phyloP scores from a whole-genome alignment of 2,113 vertebrate species.

The Panurus biarmicus region DNA sequence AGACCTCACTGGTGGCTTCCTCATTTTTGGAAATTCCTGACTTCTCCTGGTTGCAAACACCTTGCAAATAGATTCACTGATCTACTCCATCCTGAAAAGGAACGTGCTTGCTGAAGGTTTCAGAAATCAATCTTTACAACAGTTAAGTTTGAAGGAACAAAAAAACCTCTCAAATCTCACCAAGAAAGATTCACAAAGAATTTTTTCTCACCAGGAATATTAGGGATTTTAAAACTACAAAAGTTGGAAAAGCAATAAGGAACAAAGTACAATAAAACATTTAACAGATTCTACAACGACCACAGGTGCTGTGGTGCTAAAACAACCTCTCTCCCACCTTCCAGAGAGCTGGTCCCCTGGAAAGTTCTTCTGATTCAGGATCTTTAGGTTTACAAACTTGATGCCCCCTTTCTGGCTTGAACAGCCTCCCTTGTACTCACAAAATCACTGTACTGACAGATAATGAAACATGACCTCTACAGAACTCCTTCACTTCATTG shows the following conservation, averaged over 20 bases:
- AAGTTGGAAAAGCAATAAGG: not conserved
- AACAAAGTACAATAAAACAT: not conserved
- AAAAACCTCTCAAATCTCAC: not conserved
- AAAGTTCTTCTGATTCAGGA: not conserved
- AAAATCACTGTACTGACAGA: not conserved
- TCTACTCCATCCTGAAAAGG: not conserved
- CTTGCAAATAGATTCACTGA: not conserved
- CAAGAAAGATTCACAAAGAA: not conserved
- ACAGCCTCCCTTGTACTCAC: not conserved
- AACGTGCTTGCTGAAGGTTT: not conserved
- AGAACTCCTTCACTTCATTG: too few species aligned
- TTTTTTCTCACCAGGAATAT: not conserved
- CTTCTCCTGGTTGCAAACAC: not conserved
- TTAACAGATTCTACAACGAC: not conserved
- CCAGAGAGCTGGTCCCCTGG: not conserved
- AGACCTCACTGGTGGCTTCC: not conserved
- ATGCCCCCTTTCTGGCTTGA: not conserved
- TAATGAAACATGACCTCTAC: not conserved
- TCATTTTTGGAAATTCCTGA: not conserved
- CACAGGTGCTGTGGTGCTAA: accelerated
- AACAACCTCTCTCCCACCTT: not conserved
- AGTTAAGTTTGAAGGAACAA: accelerated
- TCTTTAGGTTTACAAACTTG: not conserved
- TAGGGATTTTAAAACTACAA: not conserved
- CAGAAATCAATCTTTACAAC: not conserved